Evolutionary conservation across 2,797 vertebrate genomes (phyloP).

Genomic region (Coregonus suidteri): DNA sequence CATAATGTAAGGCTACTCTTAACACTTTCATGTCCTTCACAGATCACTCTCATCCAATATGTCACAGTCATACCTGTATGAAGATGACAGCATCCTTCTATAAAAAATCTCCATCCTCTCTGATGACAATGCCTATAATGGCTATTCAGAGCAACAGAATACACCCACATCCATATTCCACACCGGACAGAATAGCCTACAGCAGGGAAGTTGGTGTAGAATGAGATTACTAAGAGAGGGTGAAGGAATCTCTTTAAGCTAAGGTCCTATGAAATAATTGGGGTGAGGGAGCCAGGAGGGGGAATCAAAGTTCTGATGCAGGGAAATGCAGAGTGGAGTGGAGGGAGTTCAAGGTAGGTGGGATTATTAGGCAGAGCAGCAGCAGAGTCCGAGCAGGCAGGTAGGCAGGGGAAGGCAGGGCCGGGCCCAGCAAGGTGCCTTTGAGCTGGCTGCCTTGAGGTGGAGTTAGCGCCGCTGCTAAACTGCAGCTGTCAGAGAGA

Average conservation of each 20-base stretch:
- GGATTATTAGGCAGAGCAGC: conserved; percentile 47
- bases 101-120: not conserved
- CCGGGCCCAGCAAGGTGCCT: conserved; percentile 39
- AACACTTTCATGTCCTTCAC: not conserved
- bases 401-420: conserved; percentile 15
- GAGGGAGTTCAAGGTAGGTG: conserved; percentile 22
- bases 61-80: not conserved
- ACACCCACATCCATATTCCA: conserved; percentile 31
- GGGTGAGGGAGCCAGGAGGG: conserved; percentile 52
- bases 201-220: conserved; percentile 32
- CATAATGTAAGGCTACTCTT: not conserved
- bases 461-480: conserved; percentile 38
- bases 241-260: conserved; percentile 40
- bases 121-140: not conserved
- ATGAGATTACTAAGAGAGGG: conserved; percentile 30
- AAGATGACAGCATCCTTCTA: not conserved
- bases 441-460: conserved; percentile 36
- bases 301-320: conserved; percentile 56
- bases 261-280: conserved; percentile 57
- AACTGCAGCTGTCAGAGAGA: conserved; percentile 49
- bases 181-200: conserved; percentile 26
- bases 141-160: conserved; percentile 24
- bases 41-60: not conserved
- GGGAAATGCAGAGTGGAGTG: conserved; percentile 49
- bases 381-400: conserved; percentile 11